phyloP scores from a whole-genome alignment of 2,113 vertebrate genomes.

The Alouatta palliata region DNA sequence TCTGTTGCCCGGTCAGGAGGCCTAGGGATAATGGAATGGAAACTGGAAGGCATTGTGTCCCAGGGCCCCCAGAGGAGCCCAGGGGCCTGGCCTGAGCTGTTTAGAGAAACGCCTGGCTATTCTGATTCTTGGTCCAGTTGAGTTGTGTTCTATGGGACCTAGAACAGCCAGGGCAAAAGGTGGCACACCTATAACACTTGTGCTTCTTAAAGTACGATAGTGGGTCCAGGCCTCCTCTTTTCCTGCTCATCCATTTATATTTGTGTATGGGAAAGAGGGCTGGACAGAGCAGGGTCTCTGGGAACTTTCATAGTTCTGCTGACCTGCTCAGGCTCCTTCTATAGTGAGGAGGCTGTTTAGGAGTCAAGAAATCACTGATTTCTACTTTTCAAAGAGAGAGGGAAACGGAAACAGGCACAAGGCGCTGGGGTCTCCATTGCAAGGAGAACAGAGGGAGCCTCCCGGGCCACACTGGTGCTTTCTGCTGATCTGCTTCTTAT shows the following conservation, averaged over 20 bases:
- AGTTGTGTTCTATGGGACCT: background rate
- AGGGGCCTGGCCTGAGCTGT: background rate
- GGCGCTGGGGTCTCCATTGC: background rate
- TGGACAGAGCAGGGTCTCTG: background rate
- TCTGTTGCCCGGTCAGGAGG: background rate
- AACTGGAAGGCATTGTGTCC: background rate
- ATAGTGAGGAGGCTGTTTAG: background rate
- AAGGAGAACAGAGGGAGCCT: background rate
- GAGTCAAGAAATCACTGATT: constrained; percentile 17
- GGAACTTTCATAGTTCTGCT: background rate
- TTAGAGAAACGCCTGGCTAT: background rate
- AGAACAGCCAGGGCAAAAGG: background rate
- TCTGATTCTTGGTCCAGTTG: background rate
- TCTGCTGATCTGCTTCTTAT: background rate
- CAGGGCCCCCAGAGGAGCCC: background rate
- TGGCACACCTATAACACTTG: rapidly evolving
- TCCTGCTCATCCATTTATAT: rapidly evolving
- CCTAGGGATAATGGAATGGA: background rate
- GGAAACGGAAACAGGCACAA: background rate
- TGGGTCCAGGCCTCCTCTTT: background rate
- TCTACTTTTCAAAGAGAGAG: background rate
- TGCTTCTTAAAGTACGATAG: background rate
- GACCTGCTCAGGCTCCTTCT: background rate
- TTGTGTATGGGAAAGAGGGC: background rate
- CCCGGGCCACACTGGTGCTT: background rate